Evolutionary conservation across 2,888 invertebrate genomes (phyloP).

Genomic region (Cetonia aurata): DNA sequence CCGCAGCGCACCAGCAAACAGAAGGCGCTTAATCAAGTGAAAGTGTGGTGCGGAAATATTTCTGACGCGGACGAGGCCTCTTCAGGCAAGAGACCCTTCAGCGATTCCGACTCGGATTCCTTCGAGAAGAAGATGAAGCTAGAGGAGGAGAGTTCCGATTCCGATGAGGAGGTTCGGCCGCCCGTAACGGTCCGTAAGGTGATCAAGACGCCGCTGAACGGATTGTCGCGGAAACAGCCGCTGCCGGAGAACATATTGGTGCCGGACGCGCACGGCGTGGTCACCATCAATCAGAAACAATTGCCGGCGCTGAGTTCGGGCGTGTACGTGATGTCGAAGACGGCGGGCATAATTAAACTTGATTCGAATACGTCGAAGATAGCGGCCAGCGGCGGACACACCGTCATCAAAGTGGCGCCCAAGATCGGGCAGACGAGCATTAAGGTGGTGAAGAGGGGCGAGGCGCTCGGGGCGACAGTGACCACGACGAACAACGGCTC

Average conservation of each 20-base stretch:
- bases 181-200: conserved; percentile 50
- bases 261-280: conserved; percentile 76
- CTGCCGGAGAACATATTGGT: conserved; percentile 65
- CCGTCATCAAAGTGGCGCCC: conserved; percentile 67
- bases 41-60: conserved; percentile 84
- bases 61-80: conserved; percentile 68
- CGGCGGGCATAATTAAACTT: conserved; percentile 80
- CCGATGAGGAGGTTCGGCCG: conserved; percentile 54
- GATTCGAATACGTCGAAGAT: conserved; percentile 69
- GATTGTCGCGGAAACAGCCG: conserved; percentile 54
- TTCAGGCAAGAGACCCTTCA: conserved; percentile 52
- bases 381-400: conserved; percentile 63
- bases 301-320: conserved; percentile 75
- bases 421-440: conserved; percentile 69
- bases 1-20: conserved; percentile 84
- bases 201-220: conserved; percentile 52
- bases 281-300: conserved; percentile 81
- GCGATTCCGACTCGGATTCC: conserved; percentile 60
- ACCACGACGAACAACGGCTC: conserved; percentile 53
- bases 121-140: conserved; percentile 64
- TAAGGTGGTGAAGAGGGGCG: conserved; percentile 65
- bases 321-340: conserved; percentile 83
- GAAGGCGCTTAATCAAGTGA: conserved; percentile 85
- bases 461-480: conserved; percentile 49
- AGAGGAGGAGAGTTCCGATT: conserved; percentile 59